A percentile compares a stretch with the other conserved stretches of the same genome.
Evolutionary conservation across 2,797 vertebrate species (phyloP).

Genomic region (Spondyliosoma cantharus): DNA sequence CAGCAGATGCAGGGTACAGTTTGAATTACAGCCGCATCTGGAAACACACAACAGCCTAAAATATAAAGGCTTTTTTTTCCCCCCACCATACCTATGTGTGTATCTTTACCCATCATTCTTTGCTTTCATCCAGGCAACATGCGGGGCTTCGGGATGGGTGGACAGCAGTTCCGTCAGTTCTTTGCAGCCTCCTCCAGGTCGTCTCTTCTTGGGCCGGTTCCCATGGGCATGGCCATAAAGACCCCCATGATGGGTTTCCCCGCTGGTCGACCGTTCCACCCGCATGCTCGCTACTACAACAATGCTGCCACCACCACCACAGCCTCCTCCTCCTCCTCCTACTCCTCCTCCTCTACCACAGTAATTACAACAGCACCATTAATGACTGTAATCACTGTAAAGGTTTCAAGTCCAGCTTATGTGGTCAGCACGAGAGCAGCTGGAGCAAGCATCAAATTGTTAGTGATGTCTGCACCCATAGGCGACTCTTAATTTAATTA

Average conservation of each 20-base stretch:
- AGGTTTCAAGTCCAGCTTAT: conserved; percentile 1
- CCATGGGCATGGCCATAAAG: conserved; percentile 92
- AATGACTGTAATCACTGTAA: conserved; percentile 7
- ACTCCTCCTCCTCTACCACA: conserved; percentile 34
- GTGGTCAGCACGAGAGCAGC: not conserved
- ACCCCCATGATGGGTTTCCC: conserved; percentile 88
- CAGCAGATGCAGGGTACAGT: conserved; percentile 92
- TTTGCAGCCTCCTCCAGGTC: conserved; percentile 90
- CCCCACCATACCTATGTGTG: not conserved
- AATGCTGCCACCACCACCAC: conserved; percentile 63
- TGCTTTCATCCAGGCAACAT: conserved; percentile 84
- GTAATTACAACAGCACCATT: conserved; percentile 62
- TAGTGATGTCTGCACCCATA: not conserved
- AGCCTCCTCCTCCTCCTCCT: conserved; percentile 20
- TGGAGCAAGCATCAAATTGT: not conserved
- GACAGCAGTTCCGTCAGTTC: conserved; percentile 93
- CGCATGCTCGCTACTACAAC: conserved; percentile 86
- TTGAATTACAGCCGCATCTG: conserved; percentile 2
- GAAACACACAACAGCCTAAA: not conserved
- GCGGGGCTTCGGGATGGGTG: conserved; percentile 89
- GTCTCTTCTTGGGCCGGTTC: conserved; percentile 94
- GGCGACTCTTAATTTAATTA: no score
- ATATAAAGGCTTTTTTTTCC: not conserved
- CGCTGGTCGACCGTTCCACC: conserved; percentile 84
- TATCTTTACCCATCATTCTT: not conserved